Conservation (phyloP, 1,140 invertebrate species). For the Uloborus diversus region DNA sequence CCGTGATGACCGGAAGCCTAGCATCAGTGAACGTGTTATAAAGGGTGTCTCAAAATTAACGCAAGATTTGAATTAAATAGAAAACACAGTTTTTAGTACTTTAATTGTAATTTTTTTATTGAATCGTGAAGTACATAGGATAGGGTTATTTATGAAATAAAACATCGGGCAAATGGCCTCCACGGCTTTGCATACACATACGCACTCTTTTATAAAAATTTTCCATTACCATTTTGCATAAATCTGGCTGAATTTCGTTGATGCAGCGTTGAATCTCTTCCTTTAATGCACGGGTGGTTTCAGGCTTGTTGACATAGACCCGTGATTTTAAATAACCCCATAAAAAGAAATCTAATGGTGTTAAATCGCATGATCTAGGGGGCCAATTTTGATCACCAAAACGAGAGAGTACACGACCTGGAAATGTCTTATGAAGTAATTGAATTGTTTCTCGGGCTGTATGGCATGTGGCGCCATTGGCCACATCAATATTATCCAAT, state of each 20-base stretch:
- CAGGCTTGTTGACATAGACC: constrained; percentile 58
- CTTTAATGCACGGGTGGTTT: constrained; percentile 17
- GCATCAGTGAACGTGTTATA: no score
- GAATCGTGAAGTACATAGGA: neutral
- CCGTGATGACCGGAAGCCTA: no score
- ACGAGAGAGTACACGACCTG: neutral
- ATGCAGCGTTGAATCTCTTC: constrained; percentile 31
- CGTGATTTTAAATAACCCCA: constrained; percentile 64
- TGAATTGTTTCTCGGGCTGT: neutral
- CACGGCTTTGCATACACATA: constrained; percentile 17
- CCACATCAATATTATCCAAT: no score
- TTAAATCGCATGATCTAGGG: constrained; percentile 64
- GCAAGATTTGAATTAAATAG: neutral
- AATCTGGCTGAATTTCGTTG: constrained; percentile 44
- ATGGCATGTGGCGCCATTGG: neutral
- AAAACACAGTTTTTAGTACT: neutral
- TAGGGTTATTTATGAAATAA: neutral
- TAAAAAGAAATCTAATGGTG: constrained; percentile 65
- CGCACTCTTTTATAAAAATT: neutral
- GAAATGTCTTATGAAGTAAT: neutral
- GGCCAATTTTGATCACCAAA: neutral
- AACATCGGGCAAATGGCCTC: neutral
- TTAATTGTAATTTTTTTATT: neutral
- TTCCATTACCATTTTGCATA: constrained; percentile 38
- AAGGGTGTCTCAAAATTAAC: constrained; percentile 1